Evolutionary conservation across 2,888 invertebrate species (phyloP), one percentile per base, ranked within the genome.

Genomic region (Mystacides longicornis): DNA sequence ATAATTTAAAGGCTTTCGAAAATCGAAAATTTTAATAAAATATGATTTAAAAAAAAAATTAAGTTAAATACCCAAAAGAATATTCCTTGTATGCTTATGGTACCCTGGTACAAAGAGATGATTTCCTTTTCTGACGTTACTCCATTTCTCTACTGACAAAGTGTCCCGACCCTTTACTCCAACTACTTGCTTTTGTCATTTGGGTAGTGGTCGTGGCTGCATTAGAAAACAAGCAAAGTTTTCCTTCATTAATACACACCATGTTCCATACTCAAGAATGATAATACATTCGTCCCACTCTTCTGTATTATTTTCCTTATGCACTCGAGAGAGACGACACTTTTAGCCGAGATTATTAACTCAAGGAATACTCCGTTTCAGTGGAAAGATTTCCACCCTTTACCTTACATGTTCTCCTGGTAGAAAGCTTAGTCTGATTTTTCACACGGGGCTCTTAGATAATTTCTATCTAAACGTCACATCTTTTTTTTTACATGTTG

Each of bases 361-460:
- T 55, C 23, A 33, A 55, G 43, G 21, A 20, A 18, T 19, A 27
- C 21, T 18, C 22, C 14, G 14, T 47, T 19, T 23, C 21, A 14
- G 16, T n/a, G n/a, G 46, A 46, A 56, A n/a, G 19, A 37, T 23
- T 11, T 45, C n/a, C 16, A 58, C 47, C 58, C 48, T 37, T 46
- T 49, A 27, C 14, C 7, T 2, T 43, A 43, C 46, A 52, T 60
- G 58, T 46, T 43, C 18, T 49, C 60, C 59, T 54, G 49, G 56
- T 53, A 48, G 49, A 48, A 55, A 57, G 59, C 56, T 59, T 60
- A 61, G 59, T 61, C 52, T 56, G 60, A 56, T 58, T 58, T 58
- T 60, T 60, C 61, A 60, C 60, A 61, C 61, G 58, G 56, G 55
- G 60, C 59, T 60, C 57, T 57, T 51, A 57, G 57, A 57, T 43